These are phyloP conservation scores for Uropsilus gracilis DNA, from an alignment of 2,113 vertebrate genomes.

Conservation along the genomic window DNA sequence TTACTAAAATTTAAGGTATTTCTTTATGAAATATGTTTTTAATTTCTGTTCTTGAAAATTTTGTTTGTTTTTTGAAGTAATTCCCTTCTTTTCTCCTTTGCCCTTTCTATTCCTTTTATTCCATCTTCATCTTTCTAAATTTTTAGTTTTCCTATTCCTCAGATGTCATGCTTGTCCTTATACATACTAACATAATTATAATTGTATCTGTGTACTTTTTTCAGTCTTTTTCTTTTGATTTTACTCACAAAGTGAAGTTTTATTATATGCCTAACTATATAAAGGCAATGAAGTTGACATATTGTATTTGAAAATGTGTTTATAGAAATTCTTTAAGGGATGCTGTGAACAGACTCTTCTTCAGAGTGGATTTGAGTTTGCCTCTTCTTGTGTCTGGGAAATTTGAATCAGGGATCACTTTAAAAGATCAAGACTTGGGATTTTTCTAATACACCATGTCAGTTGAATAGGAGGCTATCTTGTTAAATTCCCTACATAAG, in stretches of 20 bases:
- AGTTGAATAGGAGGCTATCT: not conserved
- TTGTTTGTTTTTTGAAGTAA: not conserved
- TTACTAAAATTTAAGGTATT: not conserved
- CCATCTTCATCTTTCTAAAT: too few relatives aligned
- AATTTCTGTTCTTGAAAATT: not conserved
- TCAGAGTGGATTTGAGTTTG: conserved; percentile 10
- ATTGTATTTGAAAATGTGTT: too few relatives aligned
- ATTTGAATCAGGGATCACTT: not conserved
- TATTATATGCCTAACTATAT: not conserved
- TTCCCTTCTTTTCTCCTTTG: not conserved
- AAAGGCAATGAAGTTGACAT: too few relatives aligned
- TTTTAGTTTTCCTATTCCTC: not conserved
- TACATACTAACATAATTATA: not conserved
- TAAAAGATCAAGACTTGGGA: not conserved
- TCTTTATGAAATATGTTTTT: not conserved
- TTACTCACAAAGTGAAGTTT: not conserved
- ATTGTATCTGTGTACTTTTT: not conserved
- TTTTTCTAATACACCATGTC: not conserved
- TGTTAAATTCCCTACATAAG: not conserved
- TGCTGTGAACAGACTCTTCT: not conserved
- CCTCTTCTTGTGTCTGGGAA: not conserved
- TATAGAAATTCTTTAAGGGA: not conserved
- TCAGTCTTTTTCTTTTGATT: conserved; percentile 5
- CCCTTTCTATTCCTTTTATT: too few relatives aligned
- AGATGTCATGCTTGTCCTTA: not conserved